A percentile compares a stretch with the other conserved stretches of the same genome.
Evolutionary conservation across 2,797 vertebrate species (phyloP).

Genomic region (Xenentodon cancila): DNA sequence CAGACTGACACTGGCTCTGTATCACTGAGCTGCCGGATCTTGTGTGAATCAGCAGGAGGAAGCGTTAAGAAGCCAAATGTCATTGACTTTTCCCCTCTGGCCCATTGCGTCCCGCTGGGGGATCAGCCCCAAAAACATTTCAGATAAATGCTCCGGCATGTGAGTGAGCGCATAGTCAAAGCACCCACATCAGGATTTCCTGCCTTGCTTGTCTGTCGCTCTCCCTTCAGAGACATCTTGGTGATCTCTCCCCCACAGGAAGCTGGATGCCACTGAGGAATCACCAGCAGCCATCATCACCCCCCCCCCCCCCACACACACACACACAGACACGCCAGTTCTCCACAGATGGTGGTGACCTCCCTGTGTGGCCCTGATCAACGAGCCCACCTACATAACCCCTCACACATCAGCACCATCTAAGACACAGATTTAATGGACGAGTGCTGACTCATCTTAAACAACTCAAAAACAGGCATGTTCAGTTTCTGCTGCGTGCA

Average conservation of each 20-base stretch:
- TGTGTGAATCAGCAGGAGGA: slow-evolving; percentile 34
- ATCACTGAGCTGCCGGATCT: slow-evolving; percentile 5
- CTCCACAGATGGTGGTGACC: too few species aligned
- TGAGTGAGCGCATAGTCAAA: too few species aligned
- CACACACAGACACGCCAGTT: too few species aligned
- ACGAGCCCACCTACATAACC: slow-evolving; percentile 9
- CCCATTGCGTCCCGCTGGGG: background rate
- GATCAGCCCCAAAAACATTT: slow-evolving; percentile 20
- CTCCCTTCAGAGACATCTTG: too few species aligned
- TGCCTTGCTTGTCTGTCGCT: too few species aligned
- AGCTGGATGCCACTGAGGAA: too few species aligned
- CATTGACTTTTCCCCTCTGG: slow-evolving; percentile 9
- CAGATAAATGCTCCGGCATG: slow-evolving; percentile 1
- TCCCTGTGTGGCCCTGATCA: background rate
- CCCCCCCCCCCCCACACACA: too few species aligned
- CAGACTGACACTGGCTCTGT: background rate
- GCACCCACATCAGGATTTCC: too few species aligned
- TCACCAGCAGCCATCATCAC: too few species aligned
- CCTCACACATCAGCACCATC: slow-evolving; percentile 28
- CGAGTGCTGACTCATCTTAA: slow-evolving; percentile 23
- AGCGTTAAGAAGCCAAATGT: slow-evolving; percentile 32
- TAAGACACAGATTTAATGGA: background rate
- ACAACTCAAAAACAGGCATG: background rate
- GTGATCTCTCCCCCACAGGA: too few species aligned
- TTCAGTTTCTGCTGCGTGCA: background rate